Conservation (phyloP, 53 echinoderm and acorn worm genomes). For the Crossaster papposus region DNA sequence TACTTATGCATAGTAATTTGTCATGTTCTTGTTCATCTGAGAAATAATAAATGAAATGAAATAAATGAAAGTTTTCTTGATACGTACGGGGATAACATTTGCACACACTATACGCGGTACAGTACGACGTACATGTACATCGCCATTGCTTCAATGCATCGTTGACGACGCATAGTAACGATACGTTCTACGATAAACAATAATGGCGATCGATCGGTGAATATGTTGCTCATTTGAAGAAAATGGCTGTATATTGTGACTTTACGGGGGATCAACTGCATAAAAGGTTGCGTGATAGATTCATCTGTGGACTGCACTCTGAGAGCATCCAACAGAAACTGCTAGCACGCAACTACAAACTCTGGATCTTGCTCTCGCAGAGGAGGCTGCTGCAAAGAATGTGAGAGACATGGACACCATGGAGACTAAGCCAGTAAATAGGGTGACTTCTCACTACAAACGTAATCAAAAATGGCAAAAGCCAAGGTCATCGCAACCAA, state of each 20-base stretch:
- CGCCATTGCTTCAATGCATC: too few species aligned
- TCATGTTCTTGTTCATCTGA: too few species aligned
- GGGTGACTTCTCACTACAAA: conserved; percentile 6
- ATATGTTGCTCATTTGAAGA: too few species aligned
- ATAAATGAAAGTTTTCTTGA: conserved; percentile 10
- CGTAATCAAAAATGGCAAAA: too few species aligned
- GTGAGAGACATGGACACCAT: not conserved
- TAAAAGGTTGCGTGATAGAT: conserved; percentile 4
- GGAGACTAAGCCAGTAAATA: not conserved
- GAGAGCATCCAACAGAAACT: conserved; percentile 31
- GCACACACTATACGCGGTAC: not conserved
- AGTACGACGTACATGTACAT: not conserved
- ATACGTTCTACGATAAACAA: not conserved
- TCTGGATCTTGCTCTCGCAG: conserved; percentile 7
- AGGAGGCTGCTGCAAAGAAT: conserved; percentile 13
- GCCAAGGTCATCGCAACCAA: too few species aligned
- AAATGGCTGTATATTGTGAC: too few species aligned
- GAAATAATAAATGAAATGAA: too few species aligned
- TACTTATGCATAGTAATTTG: too few species aligned
- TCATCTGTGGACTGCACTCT: too few species aligned
- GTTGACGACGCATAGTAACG: not conserved
- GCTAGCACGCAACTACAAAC: conserved; percentile 12
- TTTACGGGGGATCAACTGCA: conserved; percentile 10
- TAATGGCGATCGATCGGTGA: not conserved
- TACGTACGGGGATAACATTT: conserved; percentile 19